Evolutionary conservation across 2,113 vertebrate genomes (phyloP).

Genomic region (Pleuronectes platessa): DNA sequence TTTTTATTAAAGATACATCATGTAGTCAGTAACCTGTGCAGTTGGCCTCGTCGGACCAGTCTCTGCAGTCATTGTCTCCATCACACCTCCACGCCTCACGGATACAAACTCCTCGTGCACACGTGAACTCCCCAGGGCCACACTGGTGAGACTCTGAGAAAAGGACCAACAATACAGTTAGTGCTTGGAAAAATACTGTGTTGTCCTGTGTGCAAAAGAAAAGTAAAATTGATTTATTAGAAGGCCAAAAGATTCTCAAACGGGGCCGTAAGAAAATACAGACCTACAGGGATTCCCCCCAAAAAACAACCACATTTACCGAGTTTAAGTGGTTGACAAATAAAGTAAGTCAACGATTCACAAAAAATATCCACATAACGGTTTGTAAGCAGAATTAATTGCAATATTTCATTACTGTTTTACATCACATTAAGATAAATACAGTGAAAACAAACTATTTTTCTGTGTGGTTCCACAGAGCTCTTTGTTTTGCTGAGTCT

Average conservation of each 20-base stretch:
- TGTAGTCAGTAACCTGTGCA: conserved; percentile 83
- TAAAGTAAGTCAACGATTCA: background rate
- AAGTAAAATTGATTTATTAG: background rate
- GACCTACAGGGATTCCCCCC: background rate
- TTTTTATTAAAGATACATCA: background rate
- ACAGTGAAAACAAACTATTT: too few relatives aligned
- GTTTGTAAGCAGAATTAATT: background rate
- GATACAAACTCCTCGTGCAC: conserved; percentile 94
- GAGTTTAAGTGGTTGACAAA: too few relatives aligned
- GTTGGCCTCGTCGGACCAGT: conserved; percentile 97
- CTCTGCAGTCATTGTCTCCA: conserved; percentile 96
- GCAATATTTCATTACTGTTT: too few relatives aligned
- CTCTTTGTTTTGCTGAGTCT: too few relatives aligned
- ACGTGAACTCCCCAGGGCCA: conserved; percentile 89
- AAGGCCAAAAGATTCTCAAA: background rate
- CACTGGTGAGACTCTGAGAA: conserved; percentile 91
- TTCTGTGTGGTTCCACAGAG: too few relatives aligned
- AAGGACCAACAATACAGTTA: background rate
- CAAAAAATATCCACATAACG: background rate
- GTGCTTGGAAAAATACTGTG: too few relatives aligned
- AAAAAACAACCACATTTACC: too few relatives aligned
- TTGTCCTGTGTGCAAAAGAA: background rate
- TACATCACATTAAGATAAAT: too few relatives aligned
- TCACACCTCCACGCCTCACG: conserved; percentile 96
- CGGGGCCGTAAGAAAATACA: background rate